Base-by-base conservation (phyloP, 1,140 invertebrate genomes). In the Drosophila setifemur region DNA sequence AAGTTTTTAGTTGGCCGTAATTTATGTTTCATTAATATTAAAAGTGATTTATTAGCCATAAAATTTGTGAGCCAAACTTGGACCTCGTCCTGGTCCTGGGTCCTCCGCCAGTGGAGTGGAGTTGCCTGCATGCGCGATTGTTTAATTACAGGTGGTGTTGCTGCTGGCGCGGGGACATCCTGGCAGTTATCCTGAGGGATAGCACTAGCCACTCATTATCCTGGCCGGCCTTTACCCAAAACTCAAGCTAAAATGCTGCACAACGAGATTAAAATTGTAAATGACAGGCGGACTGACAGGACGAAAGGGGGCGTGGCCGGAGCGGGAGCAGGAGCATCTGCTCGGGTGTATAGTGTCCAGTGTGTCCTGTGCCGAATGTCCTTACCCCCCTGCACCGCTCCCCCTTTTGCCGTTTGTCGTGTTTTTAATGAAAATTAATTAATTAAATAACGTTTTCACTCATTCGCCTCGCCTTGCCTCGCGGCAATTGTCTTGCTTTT, bases 21-120 rank as follows among this genome's bases (percentile, higher is more conserved):
- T 86, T 86, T 86, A 86, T 86, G 72, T 86, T 86, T 86, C 76
- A 86, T 86, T 86, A 86, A 86, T 86, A 86, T 86, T 86, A 86
- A 86, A 86, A 86, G 72, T 86, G 81, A 86, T 86, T 86, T 87
- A 86, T 86, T 86, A 86, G 81, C 75, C 82, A 87, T 86, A 74
- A 85, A 85, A 85, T 67, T 75, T 37, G 61, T 39, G 43, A 25
- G 58, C 19, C 21, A 28, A 64, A 64, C 40, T 64, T 58, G 35
- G 57, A 26, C 44, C 52, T 37, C 31, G 28, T 19, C 31, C 12
- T 25, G 45, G 54, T 47, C 57, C 57, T 53, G 58, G 42, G 19
- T 49, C 52, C 26, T 11, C 25, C 16, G 33, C 31, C 66, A 49
- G 48, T 19, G 49, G 11, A 47, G 18, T 19, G 29, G 47, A 23